Evolutionary conservation across 2,888 invertebrate species (phyloP).

Genomic region (Callyntrura sp.): DNA sequence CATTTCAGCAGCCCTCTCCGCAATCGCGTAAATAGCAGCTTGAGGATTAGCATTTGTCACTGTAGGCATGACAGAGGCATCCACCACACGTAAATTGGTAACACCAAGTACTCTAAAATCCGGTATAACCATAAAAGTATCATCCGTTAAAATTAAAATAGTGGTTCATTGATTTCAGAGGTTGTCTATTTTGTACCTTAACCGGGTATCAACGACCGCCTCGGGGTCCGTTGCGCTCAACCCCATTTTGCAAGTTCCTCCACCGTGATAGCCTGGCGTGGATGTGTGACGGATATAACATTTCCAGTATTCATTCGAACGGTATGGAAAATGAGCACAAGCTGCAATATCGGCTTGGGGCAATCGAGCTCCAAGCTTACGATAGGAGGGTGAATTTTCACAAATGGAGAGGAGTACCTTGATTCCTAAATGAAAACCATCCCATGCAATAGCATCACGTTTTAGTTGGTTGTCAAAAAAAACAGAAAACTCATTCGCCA

Average conservation of each 20-base stretch:
- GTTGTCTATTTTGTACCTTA: too few species aligned
- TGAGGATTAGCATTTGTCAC: neutral
- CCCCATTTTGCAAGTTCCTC: constrained; percentile 61
- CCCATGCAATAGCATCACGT: neutral
- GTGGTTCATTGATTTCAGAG: too few species aligned
- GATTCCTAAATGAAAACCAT: too few species aligned
- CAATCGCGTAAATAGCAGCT: neutral
- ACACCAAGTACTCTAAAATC: neutral
- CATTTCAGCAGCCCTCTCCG: neutral
- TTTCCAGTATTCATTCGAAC: constrained; percentile 26
- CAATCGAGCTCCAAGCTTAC: neutral
- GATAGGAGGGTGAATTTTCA: constrained; percentile 4
- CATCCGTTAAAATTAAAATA: too few species aligned
- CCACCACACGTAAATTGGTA: neutral
- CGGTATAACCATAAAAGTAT: neutral
- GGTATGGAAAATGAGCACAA: neutral
- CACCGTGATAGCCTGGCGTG: constrained; percentile 40
- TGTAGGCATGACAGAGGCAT: neutral
- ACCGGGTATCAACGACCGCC: constrained; percentile 55
- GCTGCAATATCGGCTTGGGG: neutral
- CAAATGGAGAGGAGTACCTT: constrained; percentile 2
- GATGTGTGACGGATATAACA: constrained; percentile 25
- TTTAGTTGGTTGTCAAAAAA: neutral
- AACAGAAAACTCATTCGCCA: too few species aligned
- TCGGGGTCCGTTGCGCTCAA: constrained; percentile 13